These are phyloP conservation scores for Meandrusa payeni DNA, from an alignment of 2,888 invertebrate genomes.

Conservation along the genomic window DNA sequence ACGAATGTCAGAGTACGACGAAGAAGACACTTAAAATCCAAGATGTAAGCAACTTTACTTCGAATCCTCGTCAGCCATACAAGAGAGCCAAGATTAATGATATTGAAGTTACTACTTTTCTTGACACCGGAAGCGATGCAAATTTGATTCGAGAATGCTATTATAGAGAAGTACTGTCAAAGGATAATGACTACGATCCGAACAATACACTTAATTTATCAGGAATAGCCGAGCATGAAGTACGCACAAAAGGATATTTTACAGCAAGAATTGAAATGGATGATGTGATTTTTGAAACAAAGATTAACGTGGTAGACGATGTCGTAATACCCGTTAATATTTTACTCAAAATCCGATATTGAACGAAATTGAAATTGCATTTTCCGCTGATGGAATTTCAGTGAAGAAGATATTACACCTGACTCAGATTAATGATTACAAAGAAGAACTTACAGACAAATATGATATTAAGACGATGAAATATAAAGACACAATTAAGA, in stretches of 20 bases:
- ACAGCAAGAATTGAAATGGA: not conserved
- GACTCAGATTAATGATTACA: not conserved
- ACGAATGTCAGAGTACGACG: too few relatives aligned
- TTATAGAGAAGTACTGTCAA: not conserved
- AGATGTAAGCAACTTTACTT: too few relatives aligned
- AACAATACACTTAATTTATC: not conserved
- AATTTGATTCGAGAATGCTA: not conserved
- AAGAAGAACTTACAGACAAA: too few relatives aligned
- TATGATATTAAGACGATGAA: not conserved
- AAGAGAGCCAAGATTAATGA: not conserved
- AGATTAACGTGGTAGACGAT: not conserved
- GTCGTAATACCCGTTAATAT: not conserved
- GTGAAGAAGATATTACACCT: too few relatives aligned
- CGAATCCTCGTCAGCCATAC: too few relatives aligned
- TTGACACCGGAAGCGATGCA: too few relatives aligned
- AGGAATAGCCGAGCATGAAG: not conserved
- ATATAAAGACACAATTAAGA: not conserved
- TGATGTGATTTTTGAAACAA: not conserved
- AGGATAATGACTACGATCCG: not conserved
- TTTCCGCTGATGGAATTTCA: too few relatives aligned
- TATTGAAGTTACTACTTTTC: too few relatives aligned
- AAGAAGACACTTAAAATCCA: too few relatives aligned
- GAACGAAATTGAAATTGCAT: too few relatives aligned
- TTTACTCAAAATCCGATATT: not conserved
- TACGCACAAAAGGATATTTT: not conserved